Base-by-base conservation (phyloP, 1,140 invertebrate species). In the Pseudoatta argentina region DNA sequence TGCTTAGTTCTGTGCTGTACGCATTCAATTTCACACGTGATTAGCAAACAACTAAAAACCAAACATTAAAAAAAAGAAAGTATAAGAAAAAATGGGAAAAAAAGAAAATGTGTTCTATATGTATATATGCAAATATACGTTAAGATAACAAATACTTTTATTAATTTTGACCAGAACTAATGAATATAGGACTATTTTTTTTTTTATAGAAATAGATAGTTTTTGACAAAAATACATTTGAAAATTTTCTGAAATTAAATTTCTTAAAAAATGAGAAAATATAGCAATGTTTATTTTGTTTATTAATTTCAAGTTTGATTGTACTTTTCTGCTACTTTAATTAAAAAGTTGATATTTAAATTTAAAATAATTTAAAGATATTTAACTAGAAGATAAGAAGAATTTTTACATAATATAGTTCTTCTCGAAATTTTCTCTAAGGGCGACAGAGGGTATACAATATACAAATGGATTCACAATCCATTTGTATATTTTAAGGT, bases 241-340 rank as follows among this genome's bases (percentile, higher is more conserved):
- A 34, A 59, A 34, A 39, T 75, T 57, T 81, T 44, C 2, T 44
- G 10, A 14, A 69, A 55, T 71, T 55, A 55, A 71, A 24, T 69
- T 24, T 55, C 7, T 66, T 39, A 10, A 27, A 34, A 18, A 16
- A 1, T 21, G 1, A 16, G 7, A n/a, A 67, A 81, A 21, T 69
- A 12, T 7, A 44, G 0, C 0, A 79, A 30, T 14, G 30, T 67
- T 3, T n/a, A 21, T 10, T 14, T 69, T 2, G 24, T 48, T 24
- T 14, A 61, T 59, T 63, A 44, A n/a, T 34, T 51, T 30, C 0
- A 51, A 27, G 12, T 18, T 53, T 24, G 14, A 51, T 5, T 51
- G 3, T 34, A 55, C 3, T 67, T 67, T 48, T 30, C 10, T 64
- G 1, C 1, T 18, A 30, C 66, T 79, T 79, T 66, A 67, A 69